Conservation (phyloP, 1,140 invertebrate genomes). For the Drosophila cardini region DNA sequence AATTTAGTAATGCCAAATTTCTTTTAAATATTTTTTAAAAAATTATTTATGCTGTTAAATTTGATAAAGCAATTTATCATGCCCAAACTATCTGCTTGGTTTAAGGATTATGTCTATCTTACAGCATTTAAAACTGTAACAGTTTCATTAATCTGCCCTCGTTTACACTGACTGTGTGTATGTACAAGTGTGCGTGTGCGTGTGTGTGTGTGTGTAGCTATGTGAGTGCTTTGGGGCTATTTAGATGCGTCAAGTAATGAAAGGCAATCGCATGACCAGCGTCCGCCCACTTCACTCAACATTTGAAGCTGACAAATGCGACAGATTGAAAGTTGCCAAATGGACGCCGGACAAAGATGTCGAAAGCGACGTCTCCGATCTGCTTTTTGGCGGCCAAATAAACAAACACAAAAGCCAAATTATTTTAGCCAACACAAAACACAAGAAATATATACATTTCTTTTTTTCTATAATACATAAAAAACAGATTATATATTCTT, state of each 20-base stretch:
- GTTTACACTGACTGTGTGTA: background rate
- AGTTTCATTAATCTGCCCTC: slow-evolving; percentile 7
- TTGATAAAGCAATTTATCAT: no score
- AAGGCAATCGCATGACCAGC: slow-evolving; percentile 56
- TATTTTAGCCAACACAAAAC: slow-evolving; percentile 9
- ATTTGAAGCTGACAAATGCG: slow-evolving; percentile 73
- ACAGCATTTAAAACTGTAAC: no score
- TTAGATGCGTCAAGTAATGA: slow-evolving; percentile 44
- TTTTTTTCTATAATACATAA: background rate
- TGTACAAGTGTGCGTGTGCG: background rate
- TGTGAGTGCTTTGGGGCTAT: slow-evolving; percentile 15
- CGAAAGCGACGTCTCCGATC: slow-evolving; percentile 42
- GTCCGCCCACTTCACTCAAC: slow-evolving; percentile 53
- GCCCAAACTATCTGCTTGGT: no score
- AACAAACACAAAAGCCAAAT: slow-evolving; percentile 37
- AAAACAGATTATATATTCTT: background rate
- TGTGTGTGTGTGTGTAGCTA: background rate
- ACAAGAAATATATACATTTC: slow-evolving; percentile 29
- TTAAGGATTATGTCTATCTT: no score
- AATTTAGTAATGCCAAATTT: no score
- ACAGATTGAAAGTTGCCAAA: slow-evolving; percentile 77
- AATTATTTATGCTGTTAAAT: no score
- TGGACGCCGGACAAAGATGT: slow-evolving; percentile 43
- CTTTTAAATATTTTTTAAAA: no score
- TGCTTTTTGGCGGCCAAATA: slow-evolving; percentile 39